Base-by-base conservation (phyloP, 2,888 invertebrate species). In the Eristalis intricaria region DNA sequence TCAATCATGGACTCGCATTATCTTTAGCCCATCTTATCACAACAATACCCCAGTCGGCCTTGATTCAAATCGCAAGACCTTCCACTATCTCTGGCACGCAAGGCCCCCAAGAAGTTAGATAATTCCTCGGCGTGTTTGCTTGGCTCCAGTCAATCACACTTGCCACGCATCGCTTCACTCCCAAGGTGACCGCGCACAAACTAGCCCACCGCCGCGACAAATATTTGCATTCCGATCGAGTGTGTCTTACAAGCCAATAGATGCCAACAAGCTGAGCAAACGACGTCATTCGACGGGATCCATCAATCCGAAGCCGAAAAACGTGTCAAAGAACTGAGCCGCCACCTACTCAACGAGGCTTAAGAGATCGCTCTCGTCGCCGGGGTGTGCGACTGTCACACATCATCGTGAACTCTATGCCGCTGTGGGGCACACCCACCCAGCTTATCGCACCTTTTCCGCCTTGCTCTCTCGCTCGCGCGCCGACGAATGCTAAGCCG, bases 401-500 rank as follows among this genome's bases (percentile, higher is more conserved):
- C 38, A 74, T 40, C 43, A 64, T 40, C 40, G 15, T 78, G 43
- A 78, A 56, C 70, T 64, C 43, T 78, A 58, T 70, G 26, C 32
- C 70, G 64, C 5, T 40, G 29, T 11, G 60, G 32, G 61, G 2
- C 60, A 73, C 79, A 60, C 79, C 79, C 60, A 50, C 65, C 65
- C n/a, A 19, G 56, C 50, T 78, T 78, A 78, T 70, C 70, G 58
- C 71, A 79, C 79, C 70, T 32, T 26, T 71, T 73, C 63, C 63
- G 22, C 38, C 38, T 70, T 66, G 43, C 58, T 7, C 11, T 68
- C 19, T 8, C n/a, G 19, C 19, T 8, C 19, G 19, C 19, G 50
- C 61, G 70, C 68, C 68, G 73, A 74, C 63, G 75, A 65, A 63
- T 69, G 32, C 32, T 64, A 74, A 38, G 65, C 50, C 64, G 13